Percentiles rank a stretch among this genome's conserved stretches.
These are phyloP conservation scores for Thamnophis elegans DNA, from an alignment of 2,797 vertebrate species.

Conservation along the genomic window DNA sequence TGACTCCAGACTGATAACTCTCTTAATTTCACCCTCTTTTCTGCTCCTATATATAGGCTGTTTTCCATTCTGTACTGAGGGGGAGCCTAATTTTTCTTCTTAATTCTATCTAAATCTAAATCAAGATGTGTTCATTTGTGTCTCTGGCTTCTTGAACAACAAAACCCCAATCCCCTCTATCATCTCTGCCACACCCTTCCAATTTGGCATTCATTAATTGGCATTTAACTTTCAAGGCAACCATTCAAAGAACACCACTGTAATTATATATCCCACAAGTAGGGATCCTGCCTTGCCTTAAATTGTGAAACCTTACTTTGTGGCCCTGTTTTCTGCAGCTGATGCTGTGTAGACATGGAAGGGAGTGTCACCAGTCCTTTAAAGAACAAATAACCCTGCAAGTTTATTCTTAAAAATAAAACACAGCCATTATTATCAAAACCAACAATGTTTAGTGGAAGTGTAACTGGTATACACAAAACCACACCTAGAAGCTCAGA, in stretches of 20 bases:
- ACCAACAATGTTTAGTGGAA: conserved; percentile 22
- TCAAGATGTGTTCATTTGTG: background rate
- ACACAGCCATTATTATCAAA: background rate
- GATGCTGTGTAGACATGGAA: conserved; percentile 12
- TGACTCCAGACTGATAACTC: background rate
- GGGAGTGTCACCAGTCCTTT: conserved; percentile 29
- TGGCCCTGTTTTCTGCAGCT: background rate
- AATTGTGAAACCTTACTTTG: background rate
- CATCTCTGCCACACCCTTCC: background rate
- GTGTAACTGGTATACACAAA: conserved; percentile 34
- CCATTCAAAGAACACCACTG: background rate
- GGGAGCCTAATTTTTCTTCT: background rate
- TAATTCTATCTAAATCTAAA: background rate
- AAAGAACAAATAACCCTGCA: conserved; percentile 10
- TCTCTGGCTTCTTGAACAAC: background rate
- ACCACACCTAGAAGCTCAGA: conserved; percentile 29
- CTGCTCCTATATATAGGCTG: background rate
- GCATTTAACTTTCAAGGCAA: conserved; percentile 13
- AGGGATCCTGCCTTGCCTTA: background rate
- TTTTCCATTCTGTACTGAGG: background rate
- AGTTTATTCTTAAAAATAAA: conserved; percentile 14
- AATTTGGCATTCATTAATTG: background rate
- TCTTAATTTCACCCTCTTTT: background rate
- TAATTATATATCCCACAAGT: background rate
- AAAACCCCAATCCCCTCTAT: background rate